Percentiles rank a stretch among this genome's conserved stretches.
These are phyloP conservation scores for Nothocercus nigrocapillus DNA, from an alignment of 2,113 vertebrate genomes.

Conservation along the genomic window DNA sequence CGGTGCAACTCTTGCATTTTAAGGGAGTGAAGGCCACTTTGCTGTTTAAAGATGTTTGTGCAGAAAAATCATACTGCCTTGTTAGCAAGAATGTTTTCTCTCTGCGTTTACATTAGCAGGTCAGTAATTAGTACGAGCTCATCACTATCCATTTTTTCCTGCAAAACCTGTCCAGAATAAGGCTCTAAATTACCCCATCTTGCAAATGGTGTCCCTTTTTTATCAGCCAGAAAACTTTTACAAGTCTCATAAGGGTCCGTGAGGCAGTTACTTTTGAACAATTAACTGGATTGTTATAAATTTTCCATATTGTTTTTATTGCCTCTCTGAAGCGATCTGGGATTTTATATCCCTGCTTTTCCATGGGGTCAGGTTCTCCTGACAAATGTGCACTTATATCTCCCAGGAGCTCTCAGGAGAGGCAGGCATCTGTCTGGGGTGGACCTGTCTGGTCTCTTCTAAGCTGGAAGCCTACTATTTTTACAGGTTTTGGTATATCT, in stretches of 20 bases:
- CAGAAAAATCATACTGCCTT: background rate
- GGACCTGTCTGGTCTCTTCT: background rate
- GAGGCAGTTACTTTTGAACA: constrained; percentile 47
- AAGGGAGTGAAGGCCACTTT: background rate
- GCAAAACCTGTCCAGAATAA: background rate
- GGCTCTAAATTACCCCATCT: constrained; percentile 12
- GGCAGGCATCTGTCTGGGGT: constrained; percentile 25
- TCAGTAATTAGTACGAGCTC: background rate
- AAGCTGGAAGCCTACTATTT: background rate
- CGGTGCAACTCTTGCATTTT: accelerated
- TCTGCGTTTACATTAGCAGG: background rate
- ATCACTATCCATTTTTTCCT: background rate
- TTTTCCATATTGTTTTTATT: constrained; percentile 61
- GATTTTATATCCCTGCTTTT: constrained; percentile 11
- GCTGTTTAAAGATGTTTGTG: background rate
- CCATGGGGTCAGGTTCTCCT: constrained; percentile 3
- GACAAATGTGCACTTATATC: constrained; percentile 32
- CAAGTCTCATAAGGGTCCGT: constrained; percentile 28
- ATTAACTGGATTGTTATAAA: constrained; percentile 29
- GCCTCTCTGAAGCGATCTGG: constrained; percentile 34
- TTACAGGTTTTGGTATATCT: background rate
- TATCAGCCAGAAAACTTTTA: constrained; percentile 32
- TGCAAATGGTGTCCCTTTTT: background rate
- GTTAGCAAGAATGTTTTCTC: background rate
- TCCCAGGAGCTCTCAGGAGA: constrained; percentile 50